Percentiles rank a stretch among this genome's conserved stretches.
These are phyloP conservation scores for Tetrax tetrax DNA, from an alignment of 2,113 vertebrate species.

Conservation along the genomic window DNA sequence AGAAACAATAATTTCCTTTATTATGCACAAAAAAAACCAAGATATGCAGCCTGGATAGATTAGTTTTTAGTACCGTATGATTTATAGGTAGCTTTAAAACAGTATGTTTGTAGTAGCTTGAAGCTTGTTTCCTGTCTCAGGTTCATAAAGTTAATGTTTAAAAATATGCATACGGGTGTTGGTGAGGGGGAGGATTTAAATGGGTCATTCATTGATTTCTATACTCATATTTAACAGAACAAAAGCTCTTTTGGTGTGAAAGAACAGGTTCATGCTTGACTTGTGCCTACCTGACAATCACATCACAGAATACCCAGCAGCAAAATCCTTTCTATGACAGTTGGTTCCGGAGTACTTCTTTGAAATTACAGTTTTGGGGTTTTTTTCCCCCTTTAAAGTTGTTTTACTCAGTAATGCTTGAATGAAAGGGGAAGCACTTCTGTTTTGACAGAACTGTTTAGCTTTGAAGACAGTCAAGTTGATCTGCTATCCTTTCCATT, in stretches of 20 bases:
- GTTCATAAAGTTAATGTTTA: conserved; percentile 43
- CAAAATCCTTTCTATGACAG: conserved; percentile 47
- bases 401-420: conserved; percentile 24
- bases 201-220: background rate
- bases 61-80: background rate
- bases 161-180: background rate
- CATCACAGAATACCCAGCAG: conserved; percentile 3
- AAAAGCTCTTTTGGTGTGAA: conserved; percentile 5
- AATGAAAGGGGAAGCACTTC: conserved; percentile 19
- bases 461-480: conserved; percentile 7
- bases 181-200: background rate
- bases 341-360: conserved; percentile 28
- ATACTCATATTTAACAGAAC: background rate
- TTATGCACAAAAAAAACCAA: background rate
- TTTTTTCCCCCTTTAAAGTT: background rate
- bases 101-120: background rate
- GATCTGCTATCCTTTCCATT: background rate
- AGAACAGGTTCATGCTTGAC: conserved; percentile 43
- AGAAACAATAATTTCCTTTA: background rate
- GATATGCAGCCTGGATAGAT: background rate
- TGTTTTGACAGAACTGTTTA: conserved; percentile 40
- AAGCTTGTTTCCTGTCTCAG: conserved; percentile 24
- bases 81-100: conserved; percentile 8
- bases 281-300: conserved; percentile 19
- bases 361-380: conserved; percentile 1